Evolutionary conservation across 2,888 invertebrate genomes (phyloP), one percentile per base, ranked within the genome.

Genomic region (Epinotia brunnichana): DNA sequence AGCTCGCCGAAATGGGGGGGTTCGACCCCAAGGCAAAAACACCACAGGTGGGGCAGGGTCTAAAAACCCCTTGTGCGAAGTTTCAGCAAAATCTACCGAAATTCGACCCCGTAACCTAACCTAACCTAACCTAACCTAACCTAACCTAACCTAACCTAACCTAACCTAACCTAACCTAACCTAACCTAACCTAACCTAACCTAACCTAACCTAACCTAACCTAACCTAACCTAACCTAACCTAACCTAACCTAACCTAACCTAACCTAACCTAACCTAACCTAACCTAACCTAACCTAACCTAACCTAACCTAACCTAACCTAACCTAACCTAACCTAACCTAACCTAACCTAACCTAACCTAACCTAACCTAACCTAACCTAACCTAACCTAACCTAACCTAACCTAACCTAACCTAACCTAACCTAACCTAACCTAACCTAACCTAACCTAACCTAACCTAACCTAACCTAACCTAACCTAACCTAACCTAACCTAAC

Each of bases 61-160:
- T n/a, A n/a, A n/a, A n/a, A n/a, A n/a, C n/a, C n/a, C n/a, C n/a
- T n/a, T n/a, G n/a, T n/a, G n/a, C n/a, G n/a, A n/a, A n/a, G n/a
- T n/a, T n/a, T n/a, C n/a, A n/a, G n/a, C n/a, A n/a, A n/a, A n/a
- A n/a, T n/a, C n/a, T n/a, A n/a, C n/a, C n/a, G n/a, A n/a, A n/a
- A n/a, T n/a, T n/a, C n/a, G n/a, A n/a, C n/a, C n/a, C n/a, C n/a
- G n/a, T 56, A 56, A 56, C 54, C 54, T 56, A 56, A 56, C 54
- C 54, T 56, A 56, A 56, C 54, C 54, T 56, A 56, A 56, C 54
- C 54, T 56, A 56, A 56, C 54, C 54, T 56, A 56, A 56, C 54
- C 57, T 57, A 57, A 57, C 57, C 57, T 57, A 57, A 57, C 57
- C 57, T 57, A 57, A 57, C 57, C 57, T 57, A 57, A 57, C 57